A percentile compares a stretch with the other conserved stretches of the same genome.
These are phyloP conservation scores for Dasyprocta punctata DNA, from an alignment of 2,113 vertebrate genomes.

Conservation along the genomic window DNA sequence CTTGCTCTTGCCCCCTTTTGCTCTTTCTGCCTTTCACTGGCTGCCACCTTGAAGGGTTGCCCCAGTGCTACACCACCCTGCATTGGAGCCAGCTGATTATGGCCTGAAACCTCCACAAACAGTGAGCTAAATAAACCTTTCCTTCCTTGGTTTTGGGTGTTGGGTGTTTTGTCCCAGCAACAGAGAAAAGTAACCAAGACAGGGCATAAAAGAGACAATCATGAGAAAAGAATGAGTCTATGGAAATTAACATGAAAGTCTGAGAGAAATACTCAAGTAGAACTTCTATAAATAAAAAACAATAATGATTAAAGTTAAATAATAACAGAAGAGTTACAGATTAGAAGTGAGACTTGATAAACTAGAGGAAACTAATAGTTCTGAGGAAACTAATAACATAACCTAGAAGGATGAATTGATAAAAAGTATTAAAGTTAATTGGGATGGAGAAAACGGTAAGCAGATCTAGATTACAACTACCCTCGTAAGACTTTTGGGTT, in stretches of 20 bases:
- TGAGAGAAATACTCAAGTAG: conserved; percentile 9
- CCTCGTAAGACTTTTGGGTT: not conserved
- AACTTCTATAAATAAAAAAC: conserved; percentile 7
- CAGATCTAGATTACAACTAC: not conserved
- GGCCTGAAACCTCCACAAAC: too few species aligned
- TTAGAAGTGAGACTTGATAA: not conserved
- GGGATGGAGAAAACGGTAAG: not conserved
- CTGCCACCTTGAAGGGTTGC: too few species aligned
- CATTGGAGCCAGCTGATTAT: too few species aligned
- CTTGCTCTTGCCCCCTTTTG: too few species aligned
- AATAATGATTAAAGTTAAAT: conserved; percentile 5
- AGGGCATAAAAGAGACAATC: not conserved
- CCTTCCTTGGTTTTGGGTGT: too few species aligned
- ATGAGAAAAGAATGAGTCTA: not conserved
- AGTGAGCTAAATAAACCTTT: too few species aligned
- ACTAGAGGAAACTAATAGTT: not conserved
- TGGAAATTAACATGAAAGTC: not conserved
- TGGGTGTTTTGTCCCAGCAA: too few species aligned
- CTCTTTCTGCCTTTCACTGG: too few species aligned
- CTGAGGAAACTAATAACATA: not conserved
- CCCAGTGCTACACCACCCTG: too few species aligned
- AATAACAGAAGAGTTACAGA: not conserved
- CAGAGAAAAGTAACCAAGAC: too few species aligned
- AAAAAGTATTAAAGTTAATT: not conserved
- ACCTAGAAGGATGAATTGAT: not conserved